Evolutionary conservation across 1,140 invertebrate species (phyloP).

Genomic region (Augochlora pura): DNA sequence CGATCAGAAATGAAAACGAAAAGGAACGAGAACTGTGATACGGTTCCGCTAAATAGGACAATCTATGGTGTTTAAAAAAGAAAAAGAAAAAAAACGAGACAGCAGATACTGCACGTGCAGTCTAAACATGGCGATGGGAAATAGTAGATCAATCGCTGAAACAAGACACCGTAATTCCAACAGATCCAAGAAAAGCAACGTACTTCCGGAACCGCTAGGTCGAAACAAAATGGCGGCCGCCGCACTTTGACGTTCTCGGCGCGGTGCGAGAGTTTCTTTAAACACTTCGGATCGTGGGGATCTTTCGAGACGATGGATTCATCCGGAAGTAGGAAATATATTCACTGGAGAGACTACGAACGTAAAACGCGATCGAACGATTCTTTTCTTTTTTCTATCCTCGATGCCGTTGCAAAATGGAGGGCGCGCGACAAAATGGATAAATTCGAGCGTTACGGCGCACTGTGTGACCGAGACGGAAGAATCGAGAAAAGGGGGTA

Average conservation of each 20-base stretch:
- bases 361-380: too few species aligned
- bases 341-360: background rate
- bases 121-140: background rate
- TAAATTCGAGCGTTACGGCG: background rate
- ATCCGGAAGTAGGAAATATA: background rate
- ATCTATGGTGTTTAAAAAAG: background rate
- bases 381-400: too few species aligned
- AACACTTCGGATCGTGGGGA: slow-evolving; percentile 8
- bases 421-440: too few species aligned
- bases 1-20: too few species aligned
- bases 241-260: slow-evolving; percentile 7
- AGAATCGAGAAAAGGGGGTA: too few species aligned
- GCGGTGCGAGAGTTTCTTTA: background rate
- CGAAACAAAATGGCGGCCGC: slow-evolving; percentile 28
- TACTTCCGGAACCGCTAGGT: slow-evolving; percentile 6
- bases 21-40: too few species aligned
- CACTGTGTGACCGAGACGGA: background rate
- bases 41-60: too few species aligned
- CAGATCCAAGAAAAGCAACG: slow-evolving; percentile 33
- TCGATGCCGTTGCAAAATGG: too few species aligned
- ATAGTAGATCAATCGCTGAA: slow-evolving; percentile 18
- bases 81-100: background rate
- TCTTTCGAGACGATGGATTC: background rate
- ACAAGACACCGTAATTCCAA: slow-evolving; percentile 24
- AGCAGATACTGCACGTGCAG: background rate